Evolutionary conservation across 2,113 vertebrate genomes (phyloP).

Genomic region (Rafetus swinhoei): DNA sequence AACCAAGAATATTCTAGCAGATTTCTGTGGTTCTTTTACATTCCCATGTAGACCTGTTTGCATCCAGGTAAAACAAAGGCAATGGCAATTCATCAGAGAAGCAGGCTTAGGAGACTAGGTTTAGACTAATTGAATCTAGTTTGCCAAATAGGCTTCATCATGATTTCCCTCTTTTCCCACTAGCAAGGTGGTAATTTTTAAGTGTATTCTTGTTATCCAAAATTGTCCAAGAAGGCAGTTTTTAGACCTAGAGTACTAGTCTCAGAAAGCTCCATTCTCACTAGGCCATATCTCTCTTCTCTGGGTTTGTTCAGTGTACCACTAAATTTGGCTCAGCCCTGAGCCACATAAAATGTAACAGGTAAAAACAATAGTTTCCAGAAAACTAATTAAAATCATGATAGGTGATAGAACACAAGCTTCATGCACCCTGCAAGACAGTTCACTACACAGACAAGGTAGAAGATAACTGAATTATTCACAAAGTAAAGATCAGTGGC

Average conservation of each 20-base stretch:
- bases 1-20: neutral
- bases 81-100: neutral
- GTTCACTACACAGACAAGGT: neutral
- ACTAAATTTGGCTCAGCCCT: neutral
- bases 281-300: neutral
- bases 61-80: neutral
- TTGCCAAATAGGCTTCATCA: neutral
- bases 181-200: neutral
- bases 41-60: neutral
- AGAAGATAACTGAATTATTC: neutral
- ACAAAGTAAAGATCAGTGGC: accelerated
- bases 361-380: neutral
- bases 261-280: neutral
- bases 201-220: accelerated
- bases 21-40: neutral
- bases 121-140: neutral
- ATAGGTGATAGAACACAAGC: neutral
- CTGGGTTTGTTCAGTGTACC: neutral
- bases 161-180: neutral
- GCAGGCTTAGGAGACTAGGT: neutral
- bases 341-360: neutral
- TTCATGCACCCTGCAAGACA: neutral
- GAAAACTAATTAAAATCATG: neutral
- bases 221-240: neutral
- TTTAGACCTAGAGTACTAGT: neutral